Base-by-base conservation (phyloP, 2,888 invertebrate species). In the Agrotis puta region DNA sequence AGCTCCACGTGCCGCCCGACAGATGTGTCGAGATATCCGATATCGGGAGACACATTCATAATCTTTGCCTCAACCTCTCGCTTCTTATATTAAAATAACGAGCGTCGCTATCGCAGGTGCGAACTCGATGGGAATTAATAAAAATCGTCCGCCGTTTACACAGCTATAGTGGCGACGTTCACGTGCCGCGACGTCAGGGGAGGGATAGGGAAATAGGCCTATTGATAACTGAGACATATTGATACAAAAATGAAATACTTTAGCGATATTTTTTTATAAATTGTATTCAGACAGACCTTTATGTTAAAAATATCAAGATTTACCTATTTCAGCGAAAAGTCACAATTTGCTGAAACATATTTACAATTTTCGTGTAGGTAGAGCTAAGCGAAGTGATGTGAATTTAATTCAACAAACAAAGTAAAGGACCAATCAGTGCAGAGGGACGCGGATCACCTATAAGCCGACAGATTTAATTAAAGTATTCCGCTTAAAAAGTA, bases 1-100 rank as follows among this genome's bases (percentile, higher is more conserved):
- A 93, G 85, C 92, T 90, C 93, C 94, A 94, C 93, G 93, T 92
- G 94, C 92, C 93, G 85, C 92, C 91, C 95, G 94, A 94, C 95
- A 96, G 95, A 95, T 95, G 94, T 94, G 94, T 94, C 93, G 94
- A 93, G 94, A 95, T 94, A 95, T 94, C 94, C 92, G 95, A 95
- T 95, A 96, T 95, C 94, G 94, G 91, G 92, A 95, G 94, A 95
- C 94, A 94, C 94, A 95, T 96, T 95, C 94, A 95, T 95, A 96
- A 95, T 95, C 95, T 94, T 93, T 88, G 90, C 91, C 91, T 93
- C 93, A 93, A 93, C 92, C 92, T 92, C 90, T 91, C 91, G 90
- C 87, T 92, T 92, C 93, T 94, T 93, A 94, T 95, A 95, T 95
- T 94, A 94, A 94, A 95, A 94, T 93, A 91, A 93, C 91, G 88